Conservation (phyloP, 2,888 invertebrate genomes). For the Hypsopygia costalis region DNA sequence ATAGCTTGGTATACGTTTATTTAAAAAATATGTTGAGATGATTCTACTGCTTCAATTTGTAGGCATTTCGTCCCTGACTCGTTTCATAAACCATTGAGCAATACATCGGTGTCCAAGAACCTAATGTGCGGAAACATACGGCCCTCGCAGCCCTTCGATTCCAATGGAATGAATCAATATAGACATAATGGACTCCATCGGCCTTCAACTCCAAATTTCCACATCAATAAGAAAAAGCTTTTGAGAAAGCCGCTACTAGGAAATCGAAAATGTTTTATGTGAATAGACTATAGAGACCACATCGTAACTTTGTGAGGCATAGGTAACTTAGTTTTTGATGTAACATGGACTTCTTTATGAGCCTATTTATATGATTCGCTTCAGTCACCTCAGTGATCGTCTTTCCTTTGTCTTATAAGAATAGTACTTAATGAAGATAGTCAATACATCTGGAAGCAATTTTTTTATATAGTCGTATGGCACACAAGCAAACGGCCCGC, state of each 20-base stretch:
- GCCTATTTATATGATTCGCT: too few species aligned
- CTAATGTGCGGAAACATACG: conserved; percentile 28
- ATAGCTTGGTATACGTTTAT: too few species aligned
- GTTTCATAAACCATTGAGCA: conserved; percentile 16
- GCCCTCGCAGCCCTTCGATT: conserved; percentile 22
- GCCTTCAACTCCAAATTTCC: conserved; percentile 19
- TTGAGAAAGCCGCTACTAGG: conserved; percentile 11
- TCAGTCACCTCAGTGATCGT: too few species aligned
- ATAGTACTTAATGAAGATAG: too few species aligned
- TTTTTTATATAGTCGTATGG: too few species aligned
- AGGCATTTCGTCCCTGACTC: too few species aligned
- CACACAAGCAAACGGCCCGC: too few species aligned
- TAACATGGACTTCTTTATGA: neutral
- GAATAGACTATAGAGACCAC: conserved; percentile 6
- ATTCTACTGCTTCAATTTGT: too few species aligned
- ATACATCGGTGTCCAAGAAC: conserved; percentile 18
- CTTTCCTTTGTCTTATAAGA: too few species aligned
- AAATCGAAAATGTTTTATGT: conserved; percentile 8
- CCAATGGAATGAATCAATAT: conserved; percentile 26
- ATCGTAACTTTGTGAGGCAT: neutral
- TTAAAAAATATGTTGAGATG: too few species aligned
- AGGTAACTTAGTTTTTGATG: neutral
- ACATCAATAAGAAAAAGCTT: conserved; percentile 20
- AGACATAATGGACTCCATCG: conserved; percentile 19
- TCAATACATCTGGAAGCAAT: too few species aligned